phyloP scores from a whole-genome alignment of 2,797 vertebrate genomes.

The Lacerta bilineata region DNA sequence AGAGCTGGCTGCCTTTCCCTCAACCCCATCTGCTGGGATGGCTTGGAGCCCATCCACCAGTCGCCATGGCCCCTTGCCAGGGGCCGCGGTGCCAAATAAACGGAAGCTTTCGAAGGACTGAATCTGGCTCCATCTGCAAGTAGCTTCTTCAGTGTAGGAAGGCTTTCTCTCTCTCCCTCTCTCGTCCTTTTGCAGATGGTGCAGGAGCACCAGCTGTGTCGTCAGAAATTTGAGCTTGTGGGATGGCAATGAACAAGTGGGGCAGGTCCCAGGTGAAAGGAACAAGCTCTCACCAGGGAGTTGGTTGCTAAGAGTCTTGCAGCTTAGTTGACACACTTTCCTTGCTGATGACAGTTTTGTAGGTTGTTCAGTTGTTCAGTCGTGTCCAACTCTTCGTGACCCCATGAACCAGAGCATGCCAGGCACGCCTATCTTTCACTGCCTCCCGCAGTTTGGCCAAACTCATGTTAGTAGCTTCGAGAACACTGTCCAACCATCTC shows the following conservation, averaged over 20 bases:
- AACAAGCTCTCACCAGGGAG: background rate
- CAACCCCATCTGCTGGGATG: conserved; percentile 49
- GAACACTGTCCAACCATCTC: too few species aligned
- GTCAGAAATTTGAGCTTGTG: background rate
- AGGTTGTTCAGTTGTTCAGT: background rate
- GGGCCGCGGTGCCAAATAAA: conserved; percentile 15
- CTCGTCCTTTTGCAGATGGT: too few species aligned
- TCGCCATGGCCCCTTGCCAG: conserved; percentile 17
- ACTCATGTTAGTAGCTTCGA: too few species aligned
- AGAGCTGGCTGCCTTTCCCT: conserved; percentile 36
- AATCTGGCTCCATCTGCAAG: conserved; percentile 15
- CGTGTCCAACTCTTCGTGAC: too few species aligned
- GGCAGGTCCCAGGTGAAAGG: background rate
- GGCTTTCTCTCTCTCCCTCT: too few species aligned
- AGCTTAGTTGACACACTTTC: too few species aligned
- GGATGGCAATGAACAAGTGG: too few species aligned
- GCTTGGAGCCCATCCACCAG: conserved; percentile 38
- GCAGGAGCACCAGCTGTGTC: background rate
- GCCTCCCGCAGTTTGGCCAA: too few species aligned
- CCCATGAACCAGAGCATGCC: too few species aligned
- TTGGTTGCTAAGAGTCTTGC: background rate
- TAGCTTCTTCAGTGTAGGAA: background rate
- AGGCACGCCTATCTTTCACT: too few species aligned
- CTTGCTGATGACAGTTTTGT: background rate
- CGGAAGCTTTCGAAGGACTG: conserved; percentile 11